Evolutionary conservation across 2,888 invertebrate species (phyloP).

Genomic region (Clistopyga incitator): DNA sequence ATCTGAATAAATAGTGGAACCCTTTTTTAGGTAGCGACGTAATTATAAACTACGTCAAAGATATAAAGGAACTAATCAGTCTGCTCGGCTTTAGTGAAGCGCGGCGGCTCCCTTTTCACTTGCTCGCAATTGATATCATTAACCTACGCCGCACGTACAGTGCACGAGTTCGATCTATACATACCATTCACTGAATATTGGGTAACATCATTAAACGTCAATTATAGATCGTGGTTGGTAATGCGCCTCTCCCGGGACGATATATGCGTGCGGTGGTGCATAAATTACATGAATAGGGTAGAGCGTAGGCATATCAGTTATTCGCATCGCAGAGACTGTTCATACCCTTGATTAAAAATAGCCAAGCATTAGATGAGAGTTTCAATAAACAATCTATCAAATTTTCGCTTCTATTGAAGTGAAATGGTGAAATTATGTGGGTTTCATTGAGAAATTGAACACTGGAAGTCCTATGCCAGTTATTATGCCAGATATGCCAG

Average conservation of each 20-base stretch:
- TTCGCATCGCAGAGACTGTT: neutral
- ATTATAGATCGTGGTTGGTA: slow-evolving; percentile 20
- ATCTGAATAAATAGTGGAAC: neutral
- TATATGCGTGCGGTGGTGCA: neutral
- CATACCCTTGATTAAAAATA: neutral
- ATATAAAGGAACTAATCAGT: neutral
- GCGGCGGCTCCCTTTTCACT: neutral
- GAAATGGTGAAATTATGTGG: too few relatives aligned
- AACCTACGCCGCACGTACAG: neutral
- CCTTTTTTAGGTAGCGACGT: neutral
- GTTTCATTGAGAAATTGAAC: too few relatives aligned
- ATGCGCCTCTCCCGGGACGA: neutral
- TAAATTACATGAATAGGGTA: neutral
- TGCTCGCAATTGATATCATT: neutral
- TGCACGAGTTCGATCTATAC: neutral
- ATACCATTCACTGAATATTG: neutral
- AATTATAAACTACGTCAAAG: neutral
- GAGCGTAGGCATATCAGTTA: neutral
- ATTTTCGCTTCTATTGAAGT: too few relatives aligned
- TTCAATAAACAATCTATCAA: too few relatives aligned
- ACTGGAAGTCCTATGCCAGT: too few relatives aligned
- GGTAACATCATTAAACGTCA: slow-evolving; percentile 10
- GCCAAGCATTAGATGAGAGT: neutral
- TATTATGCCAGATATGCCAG: too few relatives aligned
- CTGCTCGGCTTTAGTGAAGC: too few relatives aligned